Evolutionary conservation across 2,888 invertebrate genomes (phyloP).

Genomic region (Catocala nupta): DNA sequence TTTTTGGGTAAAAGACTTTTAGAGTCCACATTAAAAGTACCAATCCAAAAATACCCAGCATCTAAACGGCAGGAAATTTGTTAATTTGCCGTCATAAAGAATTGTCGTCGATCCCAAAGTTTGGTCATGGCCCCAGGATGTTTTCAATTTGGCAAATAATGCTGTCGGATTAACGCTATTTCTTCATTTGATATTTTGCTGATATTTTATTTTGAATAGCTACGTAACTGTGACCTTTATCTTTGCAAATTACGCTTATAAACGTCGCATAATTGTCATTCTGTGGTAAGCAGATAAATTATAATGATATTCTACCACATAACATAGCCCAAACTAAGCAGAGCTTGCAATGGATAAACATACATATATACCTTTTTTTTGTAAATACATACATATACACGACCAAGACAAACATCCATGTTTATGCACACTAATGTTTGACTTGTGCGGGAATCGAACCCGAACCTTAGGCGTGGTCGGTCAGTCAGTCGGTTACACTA

Average conservation of each 20-base stretch:
- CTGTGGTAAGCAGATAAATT: too few species aligned
- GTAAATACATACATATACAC: too few species aligned
- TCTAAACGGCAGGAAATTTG: slow-evolving; percentile 5
- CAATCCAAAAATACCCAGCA: slow-evolving; percentile 1
- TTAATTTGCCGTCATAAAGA: slow-evolving; percentile 9
- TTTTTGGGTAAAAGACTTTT: neutral
- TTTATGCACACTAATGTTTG: too few species aligned
- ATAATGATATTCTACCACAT: too few species aligned
- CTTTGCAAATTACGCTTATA: neutral
- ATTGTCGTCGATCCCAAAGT: slow-evolving; percentile 7
- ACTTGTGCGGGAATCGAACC: too few species aligned
- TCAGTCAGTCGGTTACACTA: too few species aligned
- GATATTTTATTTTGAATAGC: neutral
- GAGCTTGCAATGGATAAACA: too few species aligned
- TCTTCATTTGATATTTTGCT: slow-evolving; percentile 7
- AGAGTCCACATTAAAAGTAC: neutral
- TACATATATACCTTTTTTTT: too few species aligned
- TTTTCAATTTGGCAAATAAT: slow-evolving; percentile 7
- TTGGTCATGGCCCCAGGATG: slow-evolving; percentile 3
- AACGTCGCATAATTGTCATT: too few species aligned
- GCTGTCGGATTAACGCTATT: slow-evolving; percentile 3
- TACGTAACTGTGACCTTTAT: neutral
- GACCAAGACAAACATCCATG: too few species aligned
- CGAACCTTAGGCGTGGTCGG: too few species aligned
- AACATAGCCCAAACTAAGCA: too few species aligned